Evolutionary conservation across 2,888 invertebrate species (phyloP), one percentile per base, ranked within the genome.

Genomic region (Hydrotaea diabolus): DNA sequence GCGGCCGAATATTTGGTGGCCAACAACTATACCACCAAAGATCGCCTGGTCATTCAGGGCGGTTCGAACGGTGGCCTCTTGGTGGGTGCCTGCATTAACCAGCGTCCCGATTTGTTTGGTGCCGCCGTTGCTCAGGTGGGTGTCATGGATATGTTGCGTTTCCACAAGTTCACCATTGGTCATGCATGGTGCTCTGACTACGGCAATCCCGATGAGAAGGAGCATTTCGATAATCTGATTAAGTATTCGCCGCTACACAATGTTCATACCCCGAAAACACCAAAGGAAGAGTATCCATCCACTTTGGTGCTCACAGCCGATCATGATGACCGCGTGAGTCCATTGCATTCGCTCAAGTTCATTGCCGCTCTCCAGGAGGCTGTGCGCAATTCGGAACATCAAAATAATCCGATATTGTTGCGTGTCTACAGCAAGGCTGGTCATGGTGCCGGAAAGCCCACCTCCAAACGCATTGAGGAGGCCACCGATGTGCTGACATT

Each of bases 271-370:
- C 97, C 97, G 0, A 89, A 92, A 43, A 91, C 66, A 19, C 92
- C 90, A 21, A 91, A 92, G 8, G 91, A 92, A 11, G 95, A 98
- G 93, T 99, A 98, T 94, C 99, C 99, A 7, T 96, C 98, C 19
- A 96, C 96, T 21, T 93, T 99, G 86, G 94, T 99, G 83, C 93
- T 98, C 88, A 99, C 99, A n/a, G 99, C 98, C 21, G 99, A 99
- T 94, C 99, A 99, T 93, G 99, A 99, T 93, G 99, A 99, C 93
- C 95, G 99, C 88, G 99, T 99, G 86, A 99, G 99, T 87, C 99
- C 99, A 72, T 94, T 98, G 87, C 99, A 99, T 93, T 98, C 98
- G 83, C 94, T 99, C 66, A 99, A 99, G 93, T 97, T 96, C 93
- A 96, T 97, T 82, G 98, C 99, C 1, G 95, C 96, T 88, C 93